Conservation (phyloP, 1,140 invertebrate species). For the Drosophila varians region DNA sequence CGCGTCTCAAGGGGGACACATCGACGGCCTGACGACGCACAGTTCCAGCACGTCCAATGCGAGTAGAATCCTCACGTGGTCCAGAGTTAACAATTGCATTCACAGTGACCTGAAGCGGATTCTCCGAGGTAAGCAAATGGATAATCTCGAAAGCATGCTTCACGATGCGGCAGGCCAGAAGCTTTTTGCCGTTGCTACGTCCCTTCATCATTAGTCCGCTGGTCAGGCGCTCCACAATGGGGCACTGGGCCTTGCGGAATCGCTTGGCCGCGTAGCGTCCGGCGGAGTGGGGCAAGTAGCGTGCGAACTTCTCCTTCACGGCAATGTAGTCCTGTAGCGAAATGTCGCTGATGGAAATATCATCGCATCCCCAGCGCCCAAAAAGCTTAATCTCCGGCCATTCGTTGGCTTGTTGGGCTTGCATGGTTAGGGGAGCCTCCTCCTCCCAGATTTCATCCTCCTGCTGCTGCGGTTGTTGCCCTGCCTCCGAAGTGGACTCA, state of each 20-base stretch:
- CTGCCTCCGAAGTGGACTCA: slow-evolving; percentile 19
- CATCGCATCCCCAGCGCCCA: slow-evolving; percentile 98
- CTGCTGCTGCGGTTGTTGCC: not conserved
- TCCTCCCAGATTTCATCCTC: slow-evolving; percentile 40
- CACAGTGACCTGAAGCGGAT: slow-evolving; percentile 88
- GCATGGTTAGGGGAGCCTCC: not conserved
- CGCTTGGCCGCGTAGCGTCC: slow-evolving; percentile 98
- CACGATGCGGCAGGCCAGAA: slow-evolving; percentile 99
- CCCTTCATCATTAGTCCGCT: slow-evolving; percentile 99
- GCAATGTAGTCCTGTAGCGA: slow-evolving; percentile 98
- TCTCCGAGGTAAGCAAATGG: slow-evolving; percentile 98
- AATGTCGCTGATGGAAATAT: slow-evolving; percentile 99
- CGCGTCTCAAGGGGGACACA: slow-evolving; percentile 98
- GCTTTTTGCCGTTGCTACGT: slow-evolving; percentile 99
- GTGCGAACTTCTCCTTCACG: slow-evolving; percentile 99
- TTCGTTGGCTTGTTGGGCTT: slow-evolving; percentile 86
- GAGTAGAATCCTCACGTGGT: slow-evolving; percentile 99
- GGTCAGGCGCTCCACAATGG: slow-evolving; percentile 98
- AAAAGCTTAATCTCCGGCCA: slow-evolving; percentile 98
- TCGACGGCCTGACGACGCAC: slow-evolving; percentile 99
- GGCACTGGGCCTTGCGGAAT: slow-evolving; percentile 99
- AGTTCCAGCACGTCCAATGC: slow-evolving; percentile 99
- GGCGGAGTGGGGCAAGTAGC: slow-evolving; percentile 98
- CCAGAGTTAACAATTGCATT: slow-evolving; percentile 89
- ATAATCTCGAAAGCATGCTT: slow-evolving; percentile 99